Evolutionary conservation across 2,888 invertebrate species (phyloP).

Genomic region (Atrina japonica): DNA sequence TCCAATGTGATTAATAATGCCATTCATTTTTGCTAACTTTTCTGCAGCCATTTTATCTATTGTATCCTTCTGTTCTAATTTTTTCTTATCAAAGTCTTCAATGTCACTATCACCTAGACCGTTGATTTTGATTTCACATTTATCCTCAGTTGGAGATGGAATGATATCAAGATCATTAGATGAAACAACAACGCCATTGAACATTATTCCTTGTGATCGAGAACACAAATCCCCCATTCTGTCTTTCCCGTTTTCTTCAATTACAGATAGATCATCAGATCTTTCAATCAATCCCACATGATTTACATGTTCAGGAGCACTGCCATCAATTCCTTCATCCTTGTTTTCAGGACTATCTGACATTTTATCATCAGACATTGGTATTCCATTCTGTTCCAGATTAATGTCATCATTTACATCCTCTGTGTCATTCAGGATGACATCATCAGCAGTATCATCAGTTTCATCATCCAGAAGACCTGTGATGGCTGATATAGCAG

Average conservation of each 20-base stretch:
- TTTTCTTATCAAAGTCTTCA: conserved; percentile 10
- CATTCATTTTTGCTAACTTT: conserved; percentile 62
- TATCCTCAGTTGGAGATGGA: conserved; percentile 30
- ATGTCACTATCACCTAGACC: conserved; percentile 21
- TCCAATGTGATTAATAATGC: conserved; percentile 62
- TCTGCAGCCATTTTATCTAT: conserved; percentile 37
- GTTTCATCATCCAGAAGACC: conserved; percentile 55
- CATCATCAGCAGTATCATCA: conserved; percentile 48
- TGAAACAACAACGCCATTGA: conserved; percentile 31
- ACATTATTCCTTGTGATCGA: background rate
- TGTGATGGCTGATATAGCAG: conserved; percentile 32
- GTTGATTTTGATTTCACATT: conserved; percentile 11
- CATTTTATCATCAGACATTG: conserved; percentile 2
- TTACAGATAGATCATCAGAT: background rate
- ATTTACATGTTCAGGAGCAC: background rate
- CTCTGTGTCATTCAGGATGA: conserved; percentile 28
- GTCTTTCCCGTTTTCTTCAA: background rate
- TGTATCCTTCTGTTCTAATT: background rate
- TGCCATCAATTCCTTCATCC: background rate
- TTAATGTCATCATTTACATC: too few species aligned
- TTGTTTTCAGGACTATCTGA: background rate
- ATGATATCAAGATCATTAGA: conserved; percentile 28
- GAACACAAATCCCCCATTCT: background rate
- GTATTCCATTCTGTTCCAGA: background rate
- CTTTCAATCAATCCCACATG: background rate